These are phyloP conservation scores for Brachymystax lenok DNA, from an alignment of 2,797 vertebrate genomes.

Conservation along the genomic window DNA sequence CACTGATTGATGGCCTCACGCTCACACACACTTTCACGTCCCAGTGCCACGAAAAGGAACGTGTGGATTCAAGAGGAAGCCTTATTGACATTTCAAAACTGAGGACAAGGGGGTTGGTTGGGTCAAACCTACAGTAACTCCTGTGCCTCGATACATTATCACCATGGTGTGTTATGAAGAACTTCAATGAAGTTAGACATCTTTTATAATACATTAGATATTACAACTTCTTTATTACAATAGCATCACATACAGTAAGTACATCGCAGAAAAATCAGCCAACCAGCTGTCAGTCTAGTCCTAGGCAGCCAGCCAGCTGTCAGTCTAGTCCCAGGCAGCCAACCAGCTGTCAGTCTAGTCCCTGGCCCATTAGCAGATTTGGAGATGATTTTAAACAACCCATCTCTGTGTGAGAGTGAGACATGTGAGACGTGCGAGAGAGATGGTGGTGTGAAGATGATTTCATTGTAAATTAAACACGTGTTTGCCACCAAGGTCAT, in stretches of 20 bases:
- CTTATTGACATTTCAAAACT: not conserved
- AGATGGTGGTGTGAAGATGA: slow-evolving; percentile 21
- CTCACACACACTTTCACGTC: not conserved
- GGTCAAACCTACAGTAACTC: not conserved
- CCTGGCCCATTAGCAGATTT: slow-evolving; percentile 6
- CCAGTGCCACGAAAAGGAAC: not conserved
- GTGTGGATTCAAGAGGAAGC: not conserved
- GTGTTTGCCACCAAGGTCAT: slow-evolving; percentile 22
- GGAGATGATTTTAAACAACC: slow-evolving; percentile 15
- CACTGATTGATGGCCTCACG: slow-evolving; percentile 2
- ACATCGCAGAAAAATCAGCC: not conserved
- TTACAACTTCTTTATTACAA: too few relatives aligned
- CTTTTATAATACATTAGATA: too few relatives aligned
- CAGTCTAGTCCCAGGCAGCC: slow-evolving; percentile 3
- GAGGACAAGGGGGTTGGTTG: not conserved
- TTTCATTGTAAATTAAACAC: slow-evolving; percentile 39
- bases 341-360: slow-evolving; percentile 18
- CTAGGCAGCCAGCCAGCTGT: slow-evolving; percentile 5
- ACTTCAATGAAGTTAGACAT: not conserved
- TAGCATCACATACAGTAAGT: not conserved
- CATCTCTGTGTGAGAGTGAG: not conserved
- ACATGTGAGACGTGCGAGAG: slow-evolving; percentile 3
- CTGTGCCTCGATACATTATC: not conserved
- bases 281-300: slow-evolving; percentile 18
- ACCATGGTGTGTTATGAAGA: not conserved